Base-by-base conservation (phyloP, 1,140 invertebrate species). In the Lasaia peninsularis region DNA sequence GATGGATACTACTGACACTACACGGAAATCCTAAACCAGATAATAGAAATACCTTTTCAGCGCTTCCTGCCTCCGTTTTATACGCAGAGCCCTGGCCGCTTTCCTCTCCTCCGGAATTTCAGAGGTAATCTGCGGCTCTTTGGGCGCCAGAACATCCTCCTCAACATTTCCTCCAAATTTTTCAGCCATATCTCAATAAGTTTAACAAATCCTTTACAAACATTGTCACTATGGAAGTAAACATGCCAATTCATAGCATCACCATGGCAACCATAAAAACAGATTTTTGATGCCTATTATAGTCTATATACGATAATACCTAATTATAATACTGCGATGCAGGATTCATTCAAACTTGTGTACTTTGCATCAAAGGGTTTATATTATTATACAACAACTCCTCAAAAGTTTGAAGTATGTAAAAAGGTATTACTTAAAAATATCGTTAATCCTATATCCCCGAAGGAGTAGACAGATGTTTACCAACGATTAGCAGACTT, bases 91-190 rank as follows among this genome's bases (percentile, higher is more conserved):
- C 52, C 93, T 87, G 0, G 91, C 93, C 7, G 92, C 83, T 80
- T 93, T 94, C 37, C 93, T 75, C 75, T 94, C 92, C n/a, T 86
- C 81, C 5, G 92, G 89, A 80, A 93, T 91, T 2, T 67, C 52
- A 0, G 91, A 92, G 1, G 82, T 86, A 12, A 92, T 73, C 33
- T 91, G 91, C 9, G 90, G 90, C 63, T 91, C 90, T 35, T 89
- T 86, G 0, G 87, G 79, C 7, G 75, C 85, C 53, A 88, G 63
- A 16, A 88, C 80, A 67, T 88, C 73, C n/a, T 89, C 85, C n/a
- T 87, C 87, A 0, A 86, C 86, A 16, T 57, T 66, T 24, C 67
- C 60, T 32, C 61, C 70, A 60, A 71, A 84, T 60, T 68, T 69
- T 16, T 60, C 64, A 62, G 67, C 71, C 76, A 78, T 80, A 34